Percentiles rank a stretch among this genome's conserved stretches.
Conservation (phyloP, 2,888 invertebrate species). For the Eucriotettix oculatus region DNA sequence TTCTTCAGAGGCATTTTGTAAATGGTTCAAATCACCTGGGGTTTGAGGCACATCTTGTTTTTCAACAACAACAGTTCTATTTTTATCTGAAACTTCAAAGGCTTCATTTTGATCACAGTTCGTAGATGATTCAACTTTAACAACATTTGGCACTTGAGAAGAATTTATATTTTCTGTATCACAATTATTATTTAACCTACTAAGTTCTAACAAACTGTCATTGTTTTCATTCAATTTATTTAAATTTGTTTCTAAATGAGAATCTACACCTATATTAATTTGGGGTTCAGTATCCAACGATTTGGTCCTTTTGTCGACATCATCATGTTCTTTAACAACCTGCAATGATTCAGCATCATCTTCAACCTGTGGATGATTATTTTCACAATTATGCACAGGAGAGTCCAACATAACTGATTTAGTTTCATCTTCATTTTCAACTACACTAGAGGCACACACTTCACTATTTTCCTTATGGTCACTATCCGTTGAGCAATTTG, state of each 20-base stretch:
- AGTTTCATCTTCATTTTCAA: neutral
- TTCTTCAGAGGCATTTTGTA: neutral
- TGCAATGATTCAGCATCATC: too few relatives aligned
- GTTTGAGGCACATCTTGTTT: neutral
- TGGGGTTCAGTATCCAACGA: too few relatives aligned
- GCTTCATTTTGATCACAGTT: slow-evolving; percentile 8
- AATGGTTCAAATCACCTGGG: neutral
- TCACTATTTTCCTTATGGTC: neutral
- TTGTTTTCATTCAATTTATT: too few relatives aligned
- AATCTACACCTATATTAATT: too few relatives aligned
- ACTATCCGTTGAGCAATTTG: neutral
- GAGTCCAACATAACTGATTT: too few relatives aligned
- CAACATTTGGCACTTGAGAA: slow-evolving; percentile 11
- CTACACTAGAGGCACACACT: neutral
- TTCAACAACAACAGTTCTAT: neutral
- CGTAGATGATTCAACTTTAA: neutral
- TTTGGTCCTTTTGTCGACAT: too few relatives aligned
- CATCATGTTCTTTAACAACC: too few relatives aligned
- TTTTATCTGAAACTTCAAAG: neutral
- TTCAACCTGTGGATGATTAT: too few relatives aligned
- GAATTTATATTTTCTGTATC: slow-evolving; percentile 1
- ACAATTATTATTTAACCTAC: neutral
- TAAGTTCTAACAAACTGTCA: neutral
- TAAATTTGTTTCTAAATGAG: too few relatives aligned
- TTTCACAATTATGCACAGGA: too few relatives aligned